A percentile compares a stretch with the other conserved stretches of the same genome.
Conservation (phyloP, 2,113 vertebrate species). For the Protobothrops flavoviridis region DNA sequence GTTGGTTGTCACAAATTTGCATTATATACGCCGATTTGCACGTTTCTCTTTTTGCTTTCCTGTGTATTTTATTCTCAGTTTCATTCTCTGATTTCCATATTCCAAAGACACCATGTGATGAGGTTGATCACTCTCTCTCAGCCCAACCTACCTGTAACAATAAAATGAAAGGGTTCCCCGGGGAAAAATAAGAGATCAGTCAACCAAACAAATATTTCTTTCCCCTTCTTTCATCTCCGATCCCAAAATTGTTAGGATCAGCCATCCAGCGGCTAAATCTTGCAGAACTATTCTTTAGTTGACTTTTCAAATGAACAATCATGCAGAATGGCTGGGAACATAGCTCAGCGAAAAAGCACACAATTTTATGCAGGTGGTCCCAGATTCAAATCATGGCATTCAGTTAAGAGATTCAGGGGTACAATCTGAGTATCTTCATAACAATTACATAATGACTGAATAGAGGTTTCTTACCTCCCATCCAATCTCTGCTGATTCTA, state of each 20-base stretch:
- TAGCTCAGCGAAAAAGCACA: background rate
- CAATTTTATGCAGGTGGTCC: background rate
- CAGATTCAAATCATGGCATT: background rate
- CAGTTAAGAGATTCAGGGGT: background rate
- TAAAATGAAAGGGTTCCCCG: background rate
- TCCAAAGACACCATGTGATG: background rate
- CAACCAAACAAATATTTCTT: background rate
- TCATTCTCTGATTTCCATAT: background rate
- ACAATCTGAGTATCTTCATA: too few species aligned
- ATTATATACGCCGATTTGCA: background rate
- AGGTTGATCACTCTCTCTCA: background rate
- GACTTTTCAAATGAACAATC: background rate
- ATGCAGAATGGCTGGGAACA: too few species aligned
- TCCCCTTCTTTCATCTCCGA: background rate
- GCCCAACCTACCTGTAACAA: background rate
- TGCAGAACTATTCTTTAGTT: background rate
- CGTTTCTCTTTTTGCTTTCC: background rate
- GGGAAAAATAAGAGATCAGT: background rate
- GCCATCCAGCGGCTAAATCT: background rate
- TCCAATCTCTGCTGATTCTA: background rate
- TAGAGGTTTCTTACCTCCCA: background rate
- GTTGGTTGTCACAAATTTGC: background rate
- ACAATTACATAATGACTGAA: background rate
- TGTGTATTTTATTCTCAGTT: background rate
- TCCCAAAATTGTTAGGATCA: background rate